phyloP scores from a whole-genome alignment of 2,797 vertebrate genomes.

The Myripristis murdjan region DNA sequence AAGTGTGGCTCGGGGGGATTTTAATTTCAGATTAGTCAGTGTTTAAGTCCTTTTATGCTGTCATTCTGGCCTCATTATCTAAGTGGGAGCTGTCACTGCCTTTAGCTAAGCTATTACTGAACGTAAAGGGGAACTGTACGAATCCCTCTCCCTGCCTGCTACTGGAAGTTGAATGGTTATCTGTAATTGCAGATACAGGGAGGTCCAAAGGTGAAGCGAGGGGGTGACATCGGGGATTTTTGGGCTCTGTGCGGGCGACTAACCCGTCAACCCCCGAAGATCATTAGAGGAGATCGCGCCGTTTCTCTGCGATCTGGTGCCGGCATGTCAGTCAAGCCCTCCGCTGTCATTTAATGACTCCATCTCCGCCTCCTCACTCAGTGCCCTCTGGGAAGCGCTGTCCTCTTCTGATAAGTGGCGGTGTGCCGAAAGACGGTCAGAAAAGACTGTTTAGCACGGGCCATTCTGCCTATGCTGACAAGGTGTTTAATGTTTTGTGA shows the following conservation, averaged over 20 bases:
- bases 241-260: conserved; percentile 23
- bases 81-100: conserved; percentile 67
- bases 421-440: background rate
- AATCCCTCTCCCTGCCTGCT: conserved; percentile 47
- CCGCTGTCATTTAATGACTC: conserved; percentile 32
- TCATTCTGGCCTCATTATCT: conserved; percentile 73
- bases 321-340: conserved; percentile 30
- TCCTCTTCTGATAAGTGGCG: conserved; percentile 38
- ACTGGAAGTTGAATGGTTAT: conserved; percentile 72
- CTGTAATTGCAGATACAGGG: conserved; percentile 71
- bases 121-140: conserved; percentile 55
- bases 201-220: conserved; percentile 44
- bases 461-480: conserved; percentile 37
- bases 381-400: conserved; percentile 23
- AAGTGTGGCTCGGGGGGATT: conserved; percentile 62
- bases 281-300: conserved; percentile 45
- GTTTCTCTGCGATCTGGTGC: conserved; percentile 35
- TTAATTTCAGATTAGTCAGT: conserved; percentile 74
- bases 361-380: conserved; percentile 4
- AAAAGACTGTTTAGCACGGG: conserved; percentile 24
- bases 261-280: conserved; percentile 38
- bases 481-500: conserved; percentile 69
- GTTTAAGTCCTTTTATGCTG: conserved; percentile 67
- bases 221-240: conserved; percentile 47
- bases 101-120: conserved; percentile 60